phyloP scores from a whole-genome alignment of 2,797 vertebrate species.

The Hirundo rustica region DNA sequence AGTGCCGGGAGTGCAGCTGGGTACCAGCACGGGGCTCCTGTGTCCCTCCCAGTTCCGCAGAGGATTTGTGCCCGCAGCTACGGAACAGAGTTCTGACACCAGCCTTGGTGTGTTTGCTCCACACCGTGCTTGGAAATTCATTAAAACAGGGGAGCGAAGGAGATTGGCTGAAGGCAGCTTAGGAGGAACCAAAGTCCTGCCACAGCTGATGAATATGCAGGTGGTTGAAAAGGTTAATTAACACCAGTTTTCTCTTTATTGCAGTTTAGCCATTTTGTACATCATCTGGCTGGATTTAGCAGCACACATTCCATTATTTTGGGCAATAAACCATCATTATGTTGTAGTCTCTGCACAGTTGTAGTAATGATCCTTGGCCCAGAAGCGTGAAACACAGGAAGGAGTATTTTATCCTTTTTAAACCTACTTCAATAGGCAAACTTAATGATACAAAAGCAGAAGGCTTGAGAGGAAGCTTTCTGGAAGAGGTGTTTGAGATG shows the following conservation, averaged over 20 bases:
- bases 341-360: neutral
- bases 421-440: neutral
- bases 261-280: neutral
- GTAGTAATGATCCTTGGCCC: neutral
- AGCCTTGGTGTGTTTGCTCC: neutral
- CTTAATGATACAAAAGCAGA: neutral
- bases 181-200: neutral
- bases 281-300: neutral
- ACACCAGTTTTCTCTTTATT: neutral
- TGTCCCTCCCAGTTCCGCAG: fast-evolving
- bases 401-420: neutral
- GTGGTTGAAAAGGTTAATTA: neutral
- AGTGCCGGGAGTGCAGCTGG: fast-evolving
- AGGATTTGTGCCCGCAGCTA: neutral
- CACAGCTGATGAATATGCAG: neutral
- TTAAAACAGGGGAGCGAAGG: neutral
- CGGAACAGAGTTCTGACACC: neutral
- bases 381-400: neutral
- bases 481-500: neutral
- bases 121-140: neutral
- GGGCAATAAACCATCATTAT: neutral
- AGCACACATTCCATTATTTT: neutral
- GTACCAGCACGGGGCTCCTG: fast-evolving
- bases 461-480: neutral
- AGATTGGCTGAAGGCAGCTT: neutral